A percentile compares a stretch with the other conserved stretches of the same genome.
phyloP scores from a whole-genome alignment of 2,113 vertebrate species.

The Microtus ochrogaster region DNA sequence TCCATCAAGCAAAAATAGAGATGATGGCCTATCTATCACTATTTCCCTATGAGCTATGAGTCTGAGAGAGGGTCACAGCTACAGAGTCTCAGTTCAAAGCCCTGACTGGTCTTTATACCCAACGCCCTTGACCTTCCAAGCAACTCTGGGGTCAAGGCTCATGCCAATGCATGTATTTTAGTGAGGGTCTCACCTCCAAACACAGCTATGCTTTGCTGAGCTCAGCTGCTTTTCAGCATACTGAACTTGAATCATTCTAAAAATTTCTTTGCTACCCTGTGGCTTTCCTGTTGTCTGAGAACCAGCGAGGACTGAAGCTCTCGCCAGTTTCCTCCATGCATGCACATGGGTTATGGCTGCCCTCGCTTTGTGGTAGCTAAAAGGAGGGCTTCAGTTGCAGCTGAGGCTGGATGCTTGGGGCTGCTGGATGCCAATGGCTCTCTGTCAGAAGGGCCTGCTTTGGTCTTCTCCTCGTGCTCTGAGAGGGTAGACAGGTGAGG shows the following conservation, averaged over 20 bases:
- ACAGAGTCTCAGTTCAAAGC: not conserved
- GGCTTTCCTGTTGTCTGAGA: accelerated
- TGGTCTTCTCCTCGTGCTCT: not conserved
- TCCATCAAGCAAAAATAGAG: not conserved
- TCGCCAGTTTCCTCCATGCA: no score
- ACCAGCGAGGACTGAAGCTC: accelerated
- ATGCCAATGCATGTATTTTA: accelerated
- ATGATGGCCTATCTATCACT: not conserved
- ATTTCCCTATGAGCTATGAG: not conserved
- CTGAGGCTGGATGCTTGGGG: no score
- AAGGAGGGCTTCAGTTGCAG: not conserved
- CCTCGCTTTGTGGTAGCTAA: no score
- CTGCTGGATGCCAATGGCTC: not conserved
- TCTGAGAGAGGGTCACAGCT: no score
- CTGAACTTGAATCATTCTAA: not conserved
- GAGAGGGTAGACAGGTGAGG: not conserved
- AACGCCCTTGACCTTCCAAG: no score
- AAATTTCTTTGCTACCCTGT: accelerated
- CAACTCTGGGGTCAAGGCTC: accelerated
- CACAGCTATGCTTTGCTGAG: accelerated
- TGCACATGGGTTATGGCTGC: accelerated
- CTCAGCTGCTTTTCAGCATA: accelerated
- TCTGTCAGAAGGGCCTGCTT: not conserved
- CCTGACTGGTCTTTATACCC: not conserved
- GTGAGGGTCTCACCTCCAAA: not conserved